These are phyloP conservation scores for Temnothorax curvispinosus DNA, from an alignment of 1,140 invertebrate genomes.

Conservation along the genomic window DNA sequence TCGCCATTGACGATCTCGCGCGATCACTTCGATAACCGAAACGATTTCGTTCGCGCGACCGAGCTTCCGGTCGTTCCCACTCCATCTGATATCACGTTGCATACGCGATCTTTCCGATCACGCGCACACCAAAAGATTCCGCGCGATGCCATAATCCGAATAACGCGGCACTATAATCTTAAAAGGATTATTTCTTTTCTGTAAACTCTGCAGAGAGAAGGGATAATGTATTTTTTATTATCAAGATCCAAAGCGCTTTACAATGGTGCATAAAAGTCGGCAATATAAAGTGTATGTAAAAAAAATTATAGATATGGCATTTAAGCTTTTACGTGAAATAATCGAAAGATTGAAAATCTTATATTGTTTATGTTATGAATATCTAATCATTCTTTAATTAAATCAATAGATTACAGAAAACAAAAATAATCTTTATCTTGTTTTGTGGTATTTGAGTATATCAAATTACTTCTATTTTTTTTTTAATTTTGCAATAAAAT, in stretches of 20 bases:
- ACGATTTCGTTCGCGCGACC: conserved; percentile 20
- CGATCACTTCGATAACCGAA: conserved; percentile 14
- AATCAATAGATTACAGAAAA: background rate
- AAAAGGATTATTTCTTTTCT: background rate
- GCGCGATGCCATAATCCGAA: background rate
- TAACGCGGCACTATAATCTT: conserved; percentile 1
- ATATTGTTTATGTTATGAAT: background rate
- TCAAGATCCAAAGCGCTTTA: background rate
- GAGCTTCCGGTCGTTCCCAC: background rate
- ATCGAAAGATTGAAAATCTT: background rate
- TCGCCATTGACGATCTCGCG: background rate
- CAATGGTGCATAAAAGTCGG: background rate
- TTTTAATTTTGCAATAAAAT: background rate
- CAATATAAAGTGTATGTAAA: background rate
- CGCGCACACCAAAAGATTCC: background rate
- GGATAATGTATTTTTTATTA: background rate
- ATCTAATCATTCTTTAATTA: background rate
- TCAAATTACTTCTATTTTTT: background rate
- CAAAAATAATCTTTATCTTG: background rate
- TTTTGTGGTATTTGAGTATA: background rate
- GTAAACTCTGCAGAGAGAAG: background rate
- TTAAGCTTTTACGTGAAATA: background rate
- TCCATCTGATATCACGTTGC: background rate
- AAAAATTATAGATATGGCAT: too few relatives aligned
- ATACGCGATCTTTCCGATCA: conserved; percentile 2